These are phyloP conservation scores for Orientallactaga bullata DNA, from an alignment of 2,113 vertebrate genomes.

Conservation along the genomic window DNA sequence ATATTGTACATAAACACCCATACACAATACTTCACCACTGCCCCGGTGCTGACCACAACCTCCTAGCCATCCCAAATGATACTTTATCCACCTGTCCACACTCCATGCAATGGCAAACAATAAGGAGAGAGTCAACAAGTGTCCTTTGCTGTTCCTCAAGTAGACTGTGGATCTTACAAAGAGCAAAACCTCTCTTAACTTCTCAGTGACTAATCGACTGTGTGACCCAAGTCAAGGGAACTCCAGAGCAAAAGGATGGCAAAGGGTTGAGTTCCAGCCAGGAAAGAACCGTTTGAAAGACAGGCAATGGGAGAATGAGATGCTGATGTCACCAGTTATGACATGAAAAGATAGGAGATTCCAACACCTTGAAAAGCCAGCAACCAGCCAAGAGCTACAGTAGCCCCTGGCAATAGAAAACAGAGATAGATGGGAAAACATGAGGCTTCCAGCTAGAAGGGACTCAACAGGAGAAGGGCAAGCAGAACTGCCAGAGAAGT, in stretches of 20 bases:
- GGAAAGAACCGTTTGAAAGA: background rate
- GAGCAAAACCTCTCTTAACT: background rate
- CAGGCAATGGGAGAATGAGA: background rate
- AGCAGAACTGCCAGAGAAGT: background rate
- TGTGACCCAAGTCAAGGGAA: background rate
- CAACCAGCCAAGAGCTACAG: background rate
- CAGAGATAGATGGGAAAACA: background rate
- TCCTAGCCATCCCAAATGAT: background rate
- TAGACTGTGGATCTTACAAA: background rate
- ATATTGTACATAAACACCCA: background rate
- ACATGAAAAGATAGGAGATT: background rate
- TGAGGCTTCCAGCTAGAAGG: no score
- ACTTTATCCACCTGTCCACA: background rate
- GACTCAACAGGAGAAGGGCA: background rate
- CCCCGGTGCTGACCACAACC: slow-evolving; percentile 3
- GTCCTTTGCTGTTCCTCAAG: background rate
- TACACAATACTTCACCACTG: background rate
- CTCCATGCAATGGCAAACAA: background rate
- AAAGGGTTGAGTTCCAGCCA: background rate
- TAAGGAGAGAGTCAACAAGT: background rate
- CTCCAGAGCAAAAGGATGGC: background rate
- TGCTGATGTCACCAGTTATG: background rate
- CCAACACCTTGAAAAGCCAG: background rate
- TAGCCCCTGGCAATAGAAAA: background rate
- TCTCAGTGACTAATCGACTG: background rate